Evolutionary conservation across 2,888 invertebrate genomes (phyloP), one percentile per base, ranked within the genome.

Genomic region (Smittia aterrima): DNA sequence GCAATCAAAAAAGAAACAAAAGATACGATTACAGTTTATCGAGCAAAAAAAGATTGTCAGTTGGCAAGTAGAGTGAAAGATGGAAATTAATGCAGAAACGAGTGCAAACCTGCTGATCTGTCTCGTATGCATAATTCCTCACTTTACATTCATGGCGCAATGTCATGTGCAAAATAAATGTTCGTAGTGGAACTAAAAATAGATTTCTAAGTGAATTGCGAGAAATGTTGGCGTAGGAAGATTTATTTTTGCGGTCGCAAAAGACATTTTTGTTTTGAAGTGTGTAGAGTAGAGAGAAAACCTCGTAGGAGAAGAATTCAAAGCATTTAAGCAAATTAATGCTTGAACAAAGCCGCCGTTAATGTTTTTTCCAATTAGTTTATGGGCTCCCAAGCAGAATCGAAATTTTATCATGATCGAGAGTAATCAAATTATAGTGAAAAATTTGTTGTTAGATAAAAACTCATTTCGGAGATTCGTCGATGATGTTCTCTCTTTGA

Each of bases 91-190:
- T 47, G 47, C 47, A n/a, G n/a, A 47, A 16, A 11, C 47, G 47
- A 47, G 16, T 38, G 4, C 4, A 38, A 47, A 47, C 16, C 47
- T 47, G 47, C 47, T 47, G 47, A 47, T 16, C 16, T 47, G 16
- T 6, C 47, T n/a, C 47, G 40, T 67, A 18, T 67, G 67, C 67
- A 67, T 67, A 67, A 67, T 67, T 32, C 67, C 16, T 18, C 22
- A 9, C 38, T 67, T 16, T 67, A 22, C 67, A 67, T 67, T 67
- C 67, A 67, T 67, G 16, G 67, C 40, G 22, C 67, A 67, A 40
- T 38, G 40, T 67, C 66, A 40, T 67, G 40, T 41, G 38, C 58
- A 58, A 18, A 47, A 58, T 22, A 58, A 20, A 58, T 47, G 47
- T 13, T 32, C 27, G 20, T 22, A 22, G 58, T 58, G 58, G 20